phyloP scores from a whole-genome alignment of 1,140 invertebrate species.

The Drosophila funebris region DNA sequence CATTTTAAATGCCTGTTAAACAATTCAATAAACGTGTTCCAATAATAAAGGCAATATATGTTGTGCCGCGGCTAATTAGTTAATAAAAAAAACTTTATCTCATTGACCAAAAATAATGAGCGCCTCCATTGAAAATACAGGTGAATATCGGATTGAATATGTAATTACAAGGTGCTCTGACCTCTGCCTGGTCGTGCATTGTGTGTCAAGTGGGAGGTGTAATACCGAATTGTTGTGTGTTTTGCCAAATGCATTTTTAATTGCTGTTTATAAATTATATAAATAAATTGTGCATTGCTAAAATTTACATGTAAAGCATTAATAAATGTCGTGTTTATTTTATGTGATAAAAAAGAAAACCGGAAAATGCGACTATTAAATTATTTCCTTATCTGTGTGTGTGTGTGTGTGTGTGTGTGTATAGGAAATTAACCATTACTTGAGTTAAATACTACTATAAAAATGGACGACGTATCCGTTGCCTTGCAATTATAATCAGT shows the following conservation, averaged over 20 bases:
- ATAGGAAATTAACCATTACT: background rate
- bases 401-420: background rate
- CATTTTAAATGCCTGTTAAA: background rate
- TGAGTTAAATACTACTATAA: no score
- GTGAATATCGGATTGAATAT: conserved; percentile 38
- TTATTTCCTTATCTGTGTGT: background rate
- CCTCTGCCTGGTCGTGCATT: background rate
- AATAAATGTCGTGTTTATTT: conserved; percentile 13
- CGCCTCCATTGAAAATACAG: conserved; percentile 27
- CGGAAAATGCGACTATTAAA: background rate
- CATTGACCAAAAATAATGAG: conserved; percentile 32
- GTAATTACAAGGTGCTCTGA: conserved; percentile 1
- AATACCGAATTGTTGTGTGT: background rate
- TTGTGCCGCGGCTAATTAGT: background rate
- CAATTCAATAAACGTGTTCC: background rate
- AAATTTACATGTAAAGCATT: conserved; percentile 12
- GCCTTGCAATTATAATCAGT: no score
- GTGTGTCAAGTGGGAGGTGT: conserved; percentile 3
- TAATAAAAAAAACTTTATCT: background rate
- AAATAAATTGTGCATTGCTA: conserved; percentile 3
- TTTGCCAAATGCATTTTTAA: conserved; percentile 11
- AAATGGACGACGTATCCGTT: no score
- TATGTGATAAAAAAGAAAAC: background rate
- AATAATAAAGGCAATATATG: background rate
- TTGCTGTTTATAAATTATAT: conserved; percentile 22